phyloP scores from a whole-genome alignment of 2,797 vertebrate genomes.

The Coilia nasus region DNA sequence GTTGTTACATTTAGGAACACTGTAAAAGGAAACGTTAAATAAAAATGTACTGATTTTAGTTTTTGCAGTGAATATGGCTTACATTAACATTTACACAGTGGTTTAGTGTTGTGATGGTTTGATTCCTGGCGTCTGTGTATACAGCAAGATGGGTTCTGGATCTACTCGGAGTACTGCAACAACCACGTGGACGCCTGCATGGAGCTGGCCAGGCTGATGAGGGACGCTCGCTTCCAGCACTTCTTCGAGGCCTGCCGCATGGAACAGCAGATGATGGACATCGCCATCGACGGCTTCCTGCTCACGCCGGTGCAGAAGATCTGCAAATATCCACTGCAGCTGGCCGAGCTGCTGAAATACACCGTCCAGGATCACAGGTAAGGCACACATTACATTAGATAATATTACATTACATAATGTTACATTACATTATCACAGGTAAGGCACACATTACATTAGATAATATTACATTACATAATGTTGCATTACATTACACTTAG shows the following conservation, averaged over 20 bases:
- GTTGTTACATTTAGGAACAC: neutral
- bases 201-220: constrained; percentile 98
- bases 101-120: neutral
- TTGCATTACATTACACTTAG: no score
- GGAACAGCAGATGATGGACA: constrained; percentile 98
- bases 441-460: no score
- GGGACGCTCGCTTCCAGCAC: constrained; percentile 96
- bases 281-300: constrained; percentile 96
- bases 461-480: no score
- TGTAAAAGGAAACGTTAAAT: no score
- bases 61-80: no score
- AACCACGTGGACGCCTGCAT: constrained; percentile 98
- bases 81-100: neutral
- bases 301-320: constrained; percentile 99
- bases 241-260: constrained; percentile 98
- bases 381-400: no score
- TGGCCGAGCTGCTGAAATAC: constrained; percentile 97
- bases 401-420: no score
- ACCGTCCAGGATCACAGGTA: constrained; percentile 98
- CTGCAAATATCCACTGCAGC: constrained; percentile 98
- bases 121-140: neutral
- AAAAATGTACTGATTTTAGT: no score
- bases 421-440: no score
- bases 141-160: constrained; percentile 99
- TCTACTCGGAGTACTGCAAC: constrained; percentile 99